These are phyloP conservation scores for Spermophilus dauricus DNA, from an alignment of 2,113 vertebrate genomes.

Conservation along the genomic window DNA sequence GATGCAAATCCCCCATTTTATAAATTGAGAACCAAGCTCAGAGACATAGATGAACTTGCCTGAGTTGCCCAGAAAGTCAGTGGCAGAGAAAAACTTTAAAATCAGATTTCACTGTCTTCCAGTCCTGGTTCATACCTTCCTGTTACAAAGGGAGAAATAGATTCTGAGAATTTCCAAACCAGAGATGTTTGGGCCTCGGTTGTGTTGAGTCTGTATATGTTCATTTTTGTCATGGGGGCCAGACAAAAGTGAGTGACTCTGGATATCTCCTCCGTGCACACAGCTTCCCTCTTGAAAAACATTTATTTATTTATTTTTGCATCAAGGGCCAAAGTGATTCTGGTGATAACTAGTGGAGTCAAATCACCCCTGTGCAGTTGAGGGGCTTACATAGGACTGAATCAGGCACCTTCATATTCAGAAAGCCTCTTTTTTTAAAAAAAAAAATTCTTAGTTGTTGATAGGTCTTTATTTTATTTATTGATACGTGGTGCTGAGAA, in stretches of 20 bases:
- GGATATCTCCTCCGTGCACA: rapidly evolving
- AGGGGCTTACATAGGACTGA: background rate
- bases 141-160: background rate
- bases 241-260: background rate
- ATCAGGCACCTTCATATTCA: background rate
- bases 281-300: too few species aligned
- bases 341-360: background rate
- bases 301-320: background rate
- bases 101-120: background rate
- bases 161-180: background rate
- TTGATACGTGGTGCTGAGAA: too few species aligned
- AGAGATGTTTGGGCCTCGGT: rapidly evolving
- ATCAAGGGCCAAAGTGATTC: background rate
- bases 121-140: background rate
- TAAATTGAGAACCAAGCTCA: background rate
- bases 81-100: background rate
- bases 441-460: too few species aligned
- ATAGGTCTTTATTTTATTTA: too few species aligned
- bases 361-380: background rate
- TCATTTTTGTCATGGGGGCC: background rate
- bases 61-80: background rate
- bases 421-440: background rate
- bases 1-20: background rate
- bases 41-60: background rate
- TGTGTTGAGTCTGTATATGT: rapidly evolving